Conservation (phyloP, 2,888 invertebrate genomes). For the Spodoptera picta region DNA sequence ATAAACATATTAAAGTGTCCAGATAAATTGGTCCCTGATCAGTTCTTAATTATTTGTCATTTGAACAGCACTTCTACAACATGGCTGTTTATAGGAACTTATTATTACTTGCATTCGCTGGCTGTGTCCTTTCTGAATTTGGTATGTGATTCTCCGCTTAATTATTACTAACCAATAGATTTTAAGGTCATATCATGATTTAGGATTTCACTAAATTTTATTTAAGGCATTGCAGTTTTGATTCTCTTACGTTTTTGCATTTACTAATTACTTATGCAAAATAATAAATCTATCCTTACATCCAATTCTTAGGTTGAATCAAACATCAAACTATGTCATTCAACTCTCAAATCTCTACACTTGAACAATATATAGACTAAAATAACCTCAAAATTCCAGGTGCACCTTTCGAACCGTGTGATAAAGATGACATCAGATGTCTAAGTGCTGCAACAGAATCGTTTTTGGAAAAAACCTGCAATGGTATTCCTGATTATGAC, state of each 20-base stretch:
- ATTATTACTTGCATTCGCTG: slow-evolving; percentile 25
- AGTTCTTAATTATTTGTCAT: slow-evolving; percentile 26
- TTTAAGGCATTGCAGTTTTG: neutral
- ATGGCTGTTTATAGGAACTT: slow-evolving; percentile 33
- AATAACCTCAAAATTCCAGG: slow-evolving; percentile 31
- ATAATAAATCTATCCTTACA: too few species aligned
- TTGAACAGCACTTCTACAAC: slow-evolving; percentile 10
- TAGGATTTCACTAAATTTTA: neutral
- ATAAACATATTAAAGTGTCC: slow-evolving; percentile 40
- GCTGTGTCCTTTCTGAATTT: slow-evolving; percentile 36
- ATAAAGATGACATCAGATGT: slow-evolving; percentile 72
- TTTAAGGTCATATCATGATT: neutral
- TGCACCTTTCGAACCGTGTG: slow-evolving; percentile 65
- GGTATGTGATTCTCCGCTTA: slow-evolving; percentile 19
- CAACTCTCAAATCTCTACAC: too few species aligned
- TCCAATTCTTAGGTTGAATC: too few species aligned
- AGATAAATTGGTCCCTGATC: slow-evolving; percentile 17
- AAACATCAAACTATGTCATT: too few species aligned
- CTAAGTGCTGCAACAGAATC: slow-evolving; percentile 71
- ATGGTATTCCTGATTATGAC: slow-evolving; percentile 68
- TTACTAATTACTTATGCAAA: too few species aligned
- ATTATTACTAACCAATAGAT: too few species aligned
- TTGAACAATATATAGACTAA: too few species aligned
- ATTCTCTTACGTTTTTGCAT: too few species aligned
- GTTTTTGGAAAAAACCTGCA: slow-evolving; percentile 72